These are phyloP conservation scores for Corbicula japonica DNA, from an alignment of 2,888 invertebrate species.

Conservation along the genomic window DNA sequence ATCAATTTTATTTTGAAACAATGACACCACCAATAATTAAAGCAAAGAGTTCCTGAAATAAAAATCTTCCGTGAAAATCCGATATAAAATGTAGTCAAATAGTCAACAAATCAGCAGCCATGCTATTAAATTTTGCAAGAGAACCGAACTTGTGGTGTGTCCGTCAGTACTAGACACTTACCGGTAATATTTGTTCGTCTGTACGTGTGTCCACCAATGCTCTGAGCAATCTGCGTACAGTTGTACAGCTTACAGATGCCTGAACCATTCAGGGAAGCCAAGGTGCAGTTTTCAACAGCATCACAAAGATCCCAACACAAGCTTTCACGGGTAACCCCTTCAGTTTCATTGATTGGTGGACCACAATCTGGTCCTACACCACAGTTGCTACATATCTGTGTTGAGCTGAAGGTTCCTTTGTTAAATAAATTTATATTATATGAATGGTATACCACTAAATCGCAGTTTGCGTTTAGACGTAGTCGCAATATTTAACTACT, in stretches of 20 bases:
- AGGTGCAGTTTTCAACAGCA: not conserved
- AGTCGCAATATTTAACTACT: too few relatives aligned
- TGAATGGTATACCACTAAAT: too few relatives aligned
- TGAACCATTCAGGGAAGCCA: not conserved
- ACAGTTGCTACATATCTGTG: not conserved
- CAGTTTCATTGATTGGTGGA: not conserved
- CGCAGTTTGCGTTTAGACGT: too few relatives aligned
- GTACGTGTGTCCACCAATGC: not conserved
- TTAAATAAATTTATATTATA: not conserved
- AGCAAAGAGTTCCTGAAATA: not conserved
- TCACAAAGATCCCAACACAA: not conserved
- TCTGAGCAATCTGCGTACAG: not conserved
- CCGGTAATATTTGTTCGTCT: conserved; percentile 6
- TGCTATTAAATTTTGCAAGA: too few relatives aligned
- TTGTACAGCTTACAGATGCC: not conserved
- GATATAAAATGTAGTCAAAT: too few relatives aligned
- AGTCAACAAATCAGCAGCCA: too few relatives aligned
- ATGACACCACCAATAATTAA: too few relatives aligned
- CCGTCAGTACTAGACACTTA: too few relatives aligned
- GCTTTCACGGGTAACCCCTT: not conserved
- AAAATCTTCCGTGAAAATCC: too few relatives aligned
- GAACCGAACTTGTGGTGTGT: too few relatives aligned
- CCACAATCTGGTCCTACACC: not conserved
- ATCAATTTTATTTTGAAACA: too few relatives aligned
- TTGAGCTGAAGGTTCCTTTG: not conserved